Base-by-base conservation (phyloP, 2,888 invertebrate genomes). In the Xestia c-nigrum region DNA sequence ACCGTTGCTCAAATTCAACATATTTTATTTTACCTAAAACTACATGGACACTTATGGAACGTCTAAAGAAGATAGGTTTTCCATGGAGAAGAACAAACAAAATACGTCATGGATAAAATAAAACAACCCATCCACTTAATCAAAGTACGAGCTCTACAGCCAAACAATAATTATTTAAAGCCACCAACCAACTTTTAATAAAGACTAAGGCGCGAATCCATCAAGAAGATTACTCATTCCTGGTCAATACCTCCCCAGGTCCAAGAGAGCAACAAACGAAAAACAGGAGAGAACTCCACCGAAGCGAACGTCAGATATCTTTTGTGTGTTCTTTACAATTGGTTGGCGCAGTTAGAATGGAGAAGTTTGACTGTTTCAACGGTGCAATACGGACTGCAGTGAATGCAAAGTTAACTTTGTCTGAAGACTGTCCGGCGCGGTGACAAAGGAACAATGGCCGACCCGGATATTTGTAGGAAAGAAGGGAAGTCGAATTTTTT, bases 361-460 rank as follows among this genome's bases (percentile, higher is more conserved):
- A 80, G 78, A 82, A 80, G 71, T 77, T 76, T 64, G 72, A 59
- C 80, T 83, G 79, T 87, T 80, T 85, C 55, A 78, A 59, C 78
- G 66, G 82, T 85, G 86, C 85, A 89, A 85, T 90, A 89, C 78
- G 83, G 87, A 74, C 79, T 88, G 86, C 83, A 88, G 46, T 72
- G 86, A 86, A 88, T 86, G 94, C 92, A 94, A 90, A 92, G 83
- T 78, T 92, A 93, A 91, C 87, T 93, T 93, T 89, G 94, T 87
- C 87, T 77, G 72, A 84, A 85, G 92, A 89, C 91, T 92, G 94
- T 94, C 94, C 94, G 92, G 93, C 87, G 90, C 87, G 85, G 90
- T 92, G 93, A 95, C 94, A 95, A 95, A 94, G 93, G 94, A 94
- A 95, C 94, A 95, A 95, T 94, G 90, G 91, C 87, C 92, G 94